Evolutionary conservation across 2,797 vertebrate genomes (phyloP).

Genomic region (Onychomys arenicola): DNA sequence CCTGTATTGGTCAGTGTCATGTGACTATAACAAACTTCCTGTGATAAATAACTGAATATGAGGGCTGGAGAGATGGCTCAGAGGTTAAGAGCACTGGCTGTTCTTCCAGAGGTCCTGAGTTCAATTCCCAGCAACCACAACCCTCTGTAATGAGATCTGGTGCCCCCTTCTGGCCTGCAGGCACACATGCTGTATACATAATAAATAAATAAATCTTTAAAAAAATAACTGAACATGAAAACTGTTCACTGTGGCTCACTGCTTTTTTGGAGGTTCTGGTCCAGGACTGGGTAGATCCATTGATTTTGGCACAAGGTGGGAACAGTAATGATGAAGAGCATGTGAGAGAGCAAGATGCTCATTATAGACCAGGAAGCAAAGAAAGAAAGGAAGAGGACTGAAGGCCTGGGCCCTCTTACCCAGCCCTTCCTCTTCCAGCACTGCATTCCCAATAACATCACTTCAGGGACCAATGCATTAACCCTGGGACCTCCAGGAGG

Average conservation of each 20-base stretch:
- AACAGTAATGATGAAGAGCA: neutral
- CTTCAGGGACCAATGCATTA: neutral
- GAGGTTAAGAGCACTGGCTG: too few species aligned
- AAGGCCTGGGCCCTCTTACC: neutral
- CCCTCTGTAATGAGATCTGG: too few species aligned
- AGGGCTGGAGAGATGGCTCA: too few species aligned
- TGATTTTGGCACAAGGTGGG: neutral
- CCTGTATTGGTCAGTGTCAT: neutral
- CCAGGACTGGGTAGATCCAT: neutral
- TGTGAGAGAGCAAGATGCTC: neutral
- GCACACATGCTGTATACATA: too few species aligned
- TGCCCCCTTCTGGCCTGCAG: too few species aligned
- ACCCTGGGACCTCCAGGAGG: neutral
- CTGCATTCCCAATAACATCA: too few species aligned
- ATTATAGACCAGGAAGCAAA: neutral
- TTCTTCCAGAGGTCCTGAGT: too few species aligned
- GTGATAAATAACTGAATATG: neutral
- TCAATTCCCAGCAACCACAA: too few species aligned
- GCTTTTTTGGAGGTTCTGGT: neutral
- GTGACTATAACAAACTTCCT: neutral
- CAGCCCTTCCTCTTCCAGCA: neutral
- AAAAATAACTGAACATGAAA: neutral
- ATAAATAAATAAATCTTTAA: too few species aligned
- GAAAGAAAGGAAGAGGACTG: neutral
- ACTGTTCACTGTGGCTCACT: neutral